Base-by-base conservation (phyloP, 2,797 vertebrate species). In the Rachycentron canadum region DNA sequence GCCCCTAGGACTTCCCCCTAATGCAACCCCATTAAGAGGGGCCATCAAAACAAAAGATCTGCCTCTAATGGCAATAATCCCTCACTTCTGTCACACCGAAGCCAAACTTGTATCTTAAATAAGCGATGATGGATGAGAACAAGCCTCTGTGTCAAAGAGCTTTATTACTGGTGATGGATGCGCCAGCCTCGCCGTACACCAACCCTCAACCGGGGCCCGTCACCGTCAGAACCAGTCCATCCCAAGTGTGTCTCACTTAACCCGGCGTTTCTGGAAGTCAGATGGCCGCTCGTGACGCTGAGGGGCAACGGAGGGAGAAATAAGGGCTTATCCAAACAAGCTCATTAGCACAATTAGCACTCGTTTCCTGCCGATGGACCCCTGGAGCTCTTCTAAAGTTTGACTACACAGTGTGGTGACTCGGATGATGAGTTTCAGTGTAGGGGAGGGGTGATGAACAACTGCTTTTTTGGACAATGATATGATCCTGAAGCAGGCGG, bases 11-110 rank as follows among this genome's bases (percentile, higher is more conserved):
- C 85, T 76, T 75, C 69, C 88, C 73, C 90, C 81, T 94, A 95
- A 95, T 92, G 93, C 90, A 87, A 89, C 90, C 87, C 95, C 92
- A 95, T 94, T 95, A 94, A 93, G 92, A 92, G 90, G 89, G 89
- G 84, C 89, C 91, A 94, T 93, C 93, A 95, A 95, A 91, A 95
- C 93, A 93, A 95, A 93, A 88, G 92, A 94, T 91, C 93, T 85
- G 88, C 91, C 91, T 86, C 88, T 91, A 94, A 95, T 94, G 93
- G 92, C 89, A 90, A 89, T 91, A 89, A 92, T 93, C 91, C 78
- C 89, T 95, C 92, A 94, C 78, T 92, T 91, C 88, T 91, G 88
- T 91, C 87, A 88, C 79, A 64, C 83, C 73, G 45, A 81, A 83
- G 91, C 90, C 89, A 92, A 93, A 92, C 90, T 90, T 93, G 89